These are phyloP conservation scores for Listronotus bonariensis DNA, from an alignment of 1,140 invertebrate genomes.

Conservation along the genomic window DNA sequence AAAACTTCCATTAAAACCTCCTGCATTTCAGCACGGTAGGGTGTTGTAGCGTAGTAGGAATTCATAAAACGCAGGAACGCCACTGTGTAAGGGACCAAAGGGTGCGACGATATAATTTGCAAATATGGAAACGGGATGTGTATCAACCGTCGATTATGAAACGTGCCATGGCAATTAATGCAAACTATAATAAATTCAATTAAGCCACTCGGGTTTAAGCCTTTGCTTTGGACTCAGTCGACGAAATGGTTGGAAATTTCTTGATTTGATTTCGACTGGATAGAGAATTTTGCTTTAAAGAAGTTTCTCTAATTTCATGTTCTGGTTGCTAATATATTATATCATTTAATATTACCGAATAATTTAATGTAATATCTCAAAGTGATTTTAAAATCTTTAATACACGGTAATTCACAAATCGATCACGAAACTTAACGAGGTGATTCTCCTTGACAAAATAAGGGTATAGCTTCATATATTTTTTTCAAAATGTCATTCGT, in stretches of 20 bases:
- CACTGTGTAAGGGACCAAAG: neutral
- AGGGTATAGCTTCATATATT: no score
- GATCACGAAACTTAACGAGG: no score
- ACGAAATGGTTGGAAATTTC: conserved; percentile 24
- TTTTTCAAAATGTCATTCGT: no score
- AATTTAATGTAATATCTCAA: no score
- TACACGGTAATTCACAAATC: no score
- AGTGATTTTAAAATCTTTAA: no score
- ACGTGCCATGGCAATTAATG: conserved; percentile 43
- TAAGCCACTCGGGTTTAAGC: conserved; percentile 39
- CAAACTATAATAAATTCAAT: conserved; percentile 48
- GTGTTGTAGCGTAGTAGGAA: no score
- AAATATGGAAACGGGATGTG: conserved; percentile 40
- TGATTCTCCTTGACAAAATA: no score
- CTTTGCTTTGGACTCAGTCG: conserved; percentile 40
- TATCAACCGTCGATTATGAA: conserved; percentile 36
- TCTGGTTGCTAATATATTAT: neutral
- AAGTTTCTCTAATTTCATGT: conserved; percentile 13
- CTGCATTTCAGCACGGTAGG: no score
- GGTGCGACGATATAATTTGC: conserved; percentile 21
- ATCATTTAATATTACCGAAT: no score
- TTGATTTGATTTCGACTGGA: conserved; percentile 27
- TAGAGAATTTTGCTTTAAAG: conserved; percentile 21
- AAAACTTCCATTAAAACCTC: no score
- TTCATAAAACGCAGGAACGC: no score